A percentile compares a stretch with the other conserved stretches of the same genome.
Conservation (phyloP, 2,888 invertebrate species). For the Macropis europaea region DNA sequence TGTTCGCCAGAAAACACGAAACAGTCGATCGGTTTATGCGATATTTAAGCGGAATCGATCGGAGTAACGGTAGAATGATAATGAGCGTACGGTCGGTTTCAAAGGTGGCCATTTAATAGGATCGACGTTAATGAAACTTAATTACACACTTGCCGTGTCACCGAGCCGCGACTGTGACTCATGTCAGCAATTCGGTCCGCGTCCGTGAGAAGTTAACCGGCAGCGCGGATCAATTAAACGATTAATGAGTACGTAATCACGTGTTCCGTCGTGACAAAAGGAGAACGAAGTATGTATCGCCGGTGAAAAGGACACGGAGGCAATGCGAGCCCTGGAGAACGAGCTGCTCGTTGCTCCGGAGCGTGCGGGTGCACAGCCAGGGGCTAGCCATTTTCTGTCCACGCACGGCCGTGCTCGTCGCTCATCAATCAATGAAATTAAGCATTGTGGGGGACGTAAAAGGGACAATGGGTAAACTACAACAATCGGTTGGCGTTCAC, state of each 20-base stretch:
- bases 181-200: not conserved
- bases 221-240: not conserved
- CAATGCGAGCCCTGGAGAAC: too few species aligned
- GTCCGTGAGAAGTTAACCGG: not conserved
- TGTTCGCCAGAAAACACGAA: too few species aligned
- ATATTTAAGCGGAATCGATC: constrained; percentile 1
- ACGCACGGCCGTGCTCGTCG: not conserved
- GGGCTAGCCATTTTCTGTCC: too few species aligned
- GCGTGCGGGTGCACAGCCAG: too few species aligned
- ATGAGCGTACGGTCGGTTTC: not conserved
- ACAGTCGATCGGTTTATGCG: too few species aligned
- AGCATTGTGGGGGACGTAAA: not conserved
- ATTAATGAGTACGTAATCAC: not conserved
- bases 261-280: too few species aligned
- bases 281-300: too few species aligned
- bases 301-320: too few species aligned
- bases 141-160: constrained; percentile 1
- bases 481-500: constrained; percentile 16
- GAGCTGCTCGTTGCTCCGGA: too few species aligned
- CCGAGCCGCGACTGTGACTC: not conserved
- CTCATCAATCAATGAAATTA: constrained; percentile 23
- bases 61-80: not conserved
- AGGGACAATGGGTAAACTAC: constrained; percentile 1
- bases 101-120: not conserved
- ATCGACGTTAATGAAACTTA: constrained; percentile 8